Evolutionary conservation across 2,888 invertebrate species (phyloP), one percentile per base, ranked within the genome.

Genomic region (Orgyia antiqua): DNA sequence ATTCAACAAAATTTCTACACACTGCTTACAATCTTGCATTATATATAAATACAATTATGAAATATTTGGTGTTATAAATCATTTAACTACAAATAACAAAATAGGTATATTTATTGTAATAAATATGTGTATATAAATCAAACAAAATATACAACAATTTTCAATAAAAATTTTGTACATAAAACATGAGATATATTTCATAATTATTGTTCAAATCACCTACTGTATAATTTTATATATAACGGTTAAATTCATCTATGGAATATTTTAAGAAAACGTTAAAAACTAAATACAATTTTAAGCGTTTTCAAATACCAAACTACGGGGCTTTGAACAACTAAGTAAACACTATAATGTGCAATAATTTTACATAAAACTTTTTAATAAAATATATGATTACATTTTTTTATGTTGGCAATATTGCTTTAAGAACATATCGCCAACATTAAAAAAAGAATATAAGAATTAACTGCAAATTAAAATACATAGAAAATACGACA

Each of bases 1-100:
- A 80, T 79, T 82, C 73, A 84, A 84, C 83, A 79, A 79, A 84
- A 82, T 59, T 53, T 68, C 84, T 84, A 83, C 77, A 77, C 76
- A 79, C 65, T 58, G 68, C 63, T 72, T 73, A 79, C 68, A 74
- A 54, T 65, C 69, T 64, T 51, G 57, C 68, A 63, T 71, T 68
- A 69, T 64, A 72, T 67, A 70, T 66, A 66, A 62, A 60, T 68
- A 74, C 59, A 70, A 61, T 69, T 72, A 55, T 69, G 65, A 69
- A 75, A 27, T 15, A 73, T 72, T 77, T 79, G 79, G 82, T 82
- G 76, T 82, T 78, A 76, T 66, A 74, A 78, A 73, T 70, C 63
- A 74, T 72, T 69, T 64, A 62, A 72, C 71, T 69, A 65, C 53
- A 67, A 45, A 49, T 66, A 74, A 75, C 70, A 72, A 72, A 74